Conservation (phyloP, 2,113 vertebrate species). For the Gopherus flavomarginatus region DNA sequence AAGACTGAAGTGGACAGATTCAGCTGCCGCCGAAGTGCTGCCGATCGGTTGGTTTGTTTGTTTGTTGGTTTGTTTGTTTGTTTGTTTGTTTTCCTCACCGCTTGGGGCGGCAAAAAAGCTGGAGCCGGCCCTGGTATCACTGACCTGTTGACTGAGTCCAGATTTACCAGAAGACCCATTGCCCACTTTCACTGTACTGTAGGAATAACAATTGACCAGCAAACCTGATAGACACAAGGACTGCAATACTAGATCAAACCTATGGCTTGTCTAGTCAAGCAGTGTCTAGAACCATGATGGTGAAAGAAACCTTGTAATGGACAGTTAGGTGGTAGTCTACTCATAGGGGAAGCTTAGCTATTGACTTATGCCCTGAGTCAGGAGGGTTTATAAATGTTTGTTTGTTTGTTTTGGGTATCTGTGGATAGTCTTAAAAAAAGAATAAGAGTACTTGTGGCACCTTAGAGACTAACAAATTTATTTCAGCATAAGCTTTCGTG, state of each 20-base stretch:
- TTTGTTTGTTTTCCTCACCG: no score
- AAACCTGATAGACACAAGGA: neutral
- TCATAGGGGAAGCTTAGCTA: neutral
- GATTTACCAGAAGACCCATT: neutral
- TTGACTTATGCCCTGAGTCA: neutral
- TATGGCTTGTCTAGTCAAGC: neutral
- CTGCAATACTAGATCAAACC: neutral
- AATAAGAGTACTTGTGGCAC: no score
- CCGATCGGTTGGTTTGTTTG: no score
- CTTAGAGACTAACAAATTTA: no score
- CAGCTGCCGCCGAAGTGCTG: no score
- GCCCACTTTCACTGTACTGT: neutral
- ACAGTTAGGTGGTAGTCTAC: neutral
- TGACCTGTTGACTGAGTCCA: neutral
- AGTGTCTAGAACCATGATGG: neutral
- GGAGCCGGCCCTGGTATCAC: neutral
- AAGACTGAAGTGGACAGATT: no score
- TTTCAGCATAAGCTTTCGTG: no score
- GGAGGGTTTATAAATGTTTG: neutral
- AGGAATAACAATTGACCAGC: neutral
- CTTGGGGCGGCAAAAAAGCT: no score
- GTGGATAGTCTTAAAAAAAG: neutral
- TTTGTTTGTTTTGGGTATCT: neutral
- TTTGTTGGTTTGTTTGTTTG: no score
- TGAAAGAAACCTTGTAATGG: neutral